phyloP scores from a whole-genome alignment of 2,797 vertebrate genomes.

The Huso huso region DNA sequence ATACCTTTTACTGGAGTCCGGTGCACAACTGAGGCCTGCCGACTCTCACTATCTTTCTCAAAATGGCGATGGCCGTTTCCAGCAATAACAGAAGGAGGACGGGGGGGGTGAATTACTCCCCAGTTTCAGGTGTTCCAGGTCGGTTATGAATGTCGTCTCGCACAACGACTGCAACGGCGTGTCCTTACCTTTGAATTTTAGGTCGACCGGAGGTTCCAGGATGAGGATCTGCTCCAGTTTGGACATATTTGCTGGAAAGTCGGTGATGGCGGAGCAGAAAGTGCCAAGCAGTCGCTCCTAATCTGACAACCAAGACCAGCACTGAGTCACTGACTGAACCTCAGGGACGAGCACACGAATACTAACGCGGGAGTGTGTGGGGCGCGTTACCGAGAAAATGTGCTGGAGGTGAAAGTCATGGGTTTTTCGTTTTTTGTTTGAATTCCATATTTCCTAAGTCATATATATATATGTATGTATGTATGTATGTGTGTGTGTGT shows the following conservation, averaged over 20 bases:
- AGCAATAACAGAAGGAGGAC: conserved; percentile 31
- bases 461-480: too few species aligned
- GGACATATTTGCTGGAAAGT: conserved; percentile 62
- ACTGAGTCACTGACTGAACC: conserved; percentile 46
- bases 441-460: too few species aligned
- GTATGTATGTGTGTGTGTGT: too few species aligned
- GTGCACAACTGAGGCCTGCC: conserved; percentile 40
- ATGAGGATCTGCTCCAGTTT: conserved; percentile 82
- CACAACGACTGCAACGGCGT: background rate
- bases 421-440: too few species aligned
- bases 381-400: conserved; percentile 40
- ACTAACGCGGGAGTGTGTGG: conserved; percentile 41
- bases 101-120: conserved; percentile 29
- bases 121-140: conserved; percentile 11
- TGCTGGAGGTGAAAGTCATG: conserved; percentile 8
- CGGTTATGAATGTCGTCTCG: background rate
- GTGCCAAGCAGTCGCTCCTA: conserved; percentile 41
- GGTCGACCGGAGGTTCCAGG: conserved; percentile 84
- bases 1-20: conserved; percentile 38
- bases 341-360: conserved; percentile 34
- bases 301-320: conserved; percentile 27
- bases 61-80: conserved; percentile 40
- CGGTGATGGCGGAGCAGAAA: conserved; percentile 27
- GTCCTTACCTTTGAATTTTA: conserved; percentile 87
- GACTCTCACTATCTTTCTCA: conserved; percentile 27